Percentiles rank a stretch among this genome's conserved stretches.
Conservation (phyloP, 2,113 vertebrate genomes). For the Acanthochromis polyacanthus region DNA sequence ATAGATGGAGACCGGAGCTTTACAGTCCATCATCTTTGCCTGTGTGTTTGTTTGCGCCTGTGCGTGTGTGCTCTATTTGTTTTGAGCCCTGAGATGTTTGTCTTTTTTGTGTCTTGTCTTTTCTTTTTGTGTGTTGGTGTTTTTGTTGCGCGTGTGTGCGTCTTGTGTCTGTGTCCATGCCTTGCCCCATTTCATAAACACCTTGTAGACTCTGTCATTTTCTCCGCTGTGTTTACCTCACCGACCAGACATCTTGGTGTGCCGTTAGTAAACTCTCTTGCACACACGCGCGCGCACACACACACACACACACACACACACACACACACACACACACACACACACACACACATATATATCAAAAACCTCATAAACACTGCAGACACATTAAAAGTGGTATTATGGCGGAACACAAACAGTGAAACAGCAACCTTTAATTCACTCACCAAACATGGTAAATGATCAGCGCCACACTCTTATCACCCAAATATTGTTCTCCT, state of each 20-base stretch:
- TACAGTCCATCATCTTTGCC: conserved; percentile 67
- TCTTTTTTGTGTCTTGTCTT: conserved; percentile 58
- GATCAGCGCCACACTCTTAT: conserved; percentile 43
- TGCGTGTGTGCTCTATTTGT: conserved; percentile 49
- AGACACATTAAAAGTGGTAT: conserved; percentile 54
- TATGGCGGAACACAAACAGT: conserved; percentile 40
- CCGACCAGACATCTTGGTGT: conserved; percentile 76
- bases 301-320: conserved; percentile 2
- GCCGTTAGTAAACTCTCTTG: conserved; percentile 81
- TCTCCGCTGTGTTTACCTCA: conserved; percentile 81
- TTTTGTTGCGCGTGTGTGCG: conserved; percentile 40
- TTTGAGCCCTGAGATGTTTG: conserved; percentile 65
- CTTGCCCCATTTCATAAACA: conserved; percentile 80
- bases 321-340: too few species aligned
- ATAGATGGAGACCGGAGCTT: conserved; percentile 71
- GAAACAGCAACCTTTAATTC: conserved; percentile 61
- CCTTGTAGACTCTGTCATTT: conserved; percentile 84
- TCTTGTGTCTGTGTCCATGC: conserved; percentile 62
- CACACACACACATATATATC: conserved; percentile 16
- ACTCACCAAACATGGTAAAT: conserved; percentile 59
- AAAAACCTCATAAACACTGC: conserved; percentile 46
- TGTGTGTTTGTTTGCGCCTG: conserved; percentile 32
- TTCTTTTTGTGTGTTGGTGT: conserved; percentile 53
- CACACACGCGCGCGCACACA: conserved; percentile 15
- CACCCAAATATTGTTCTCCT: conserved; percentile 47